A percentile compares a stretch with the other conserved stretches of the same genome.
phyloP scores from a whole-genome alignment of 2,888 invertebrate genomes.

The Osmoderma eremita region DNA sequence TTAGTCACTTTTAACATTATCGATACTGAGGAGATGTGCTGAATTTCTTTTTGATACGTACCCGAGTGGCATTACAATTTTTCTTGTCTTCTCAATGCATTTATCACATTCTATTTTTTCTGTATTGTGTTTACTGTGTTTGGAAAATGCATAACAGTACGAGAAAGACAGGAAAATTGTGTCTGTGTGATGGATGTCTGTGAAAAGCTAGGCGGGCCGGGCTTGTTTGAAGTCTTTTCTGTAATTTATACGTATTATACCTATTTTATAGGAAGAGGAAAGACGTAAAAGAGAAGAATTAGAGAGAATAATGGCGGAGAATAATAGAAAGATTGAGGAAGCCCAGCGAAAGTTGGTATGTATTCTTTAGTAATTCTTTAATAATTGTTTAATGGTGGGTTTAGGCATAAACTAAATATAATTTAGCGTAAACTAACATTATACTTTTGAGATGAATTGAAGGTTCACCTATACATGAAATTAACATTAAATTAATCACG shows the following conservation, averaged over 20 bases:
- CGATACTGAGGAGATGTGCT: too few species aligned
- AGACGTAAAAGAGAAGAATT: constrained; percentile 94
- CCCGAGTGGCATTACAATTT: too few species aligned
- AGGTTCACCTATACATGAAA: too few species aligned
- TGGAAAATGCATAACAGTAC: too few species aligned
- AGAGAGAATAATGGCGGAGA: constrained; percentile 96
- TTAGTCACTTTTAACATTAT: too few species aligned
- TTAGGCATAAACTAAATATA: background rate
- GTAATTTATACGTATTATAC: constrained; percentile 58
- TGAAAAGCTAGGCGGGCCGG: constrained; percentile 51
- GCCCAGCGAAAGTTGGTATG: constrained; percentile 95
- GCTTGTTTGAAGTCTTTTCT: constrained; percentile 49
- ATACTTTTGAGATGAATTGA: too few species aligned
- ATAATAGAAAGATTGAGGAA: constrained; percentile 97
- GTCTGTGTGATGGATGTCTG: constrained; percentile 44
- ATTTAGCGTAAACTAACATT: too few species aligned
- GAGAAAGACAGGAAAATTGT: constrained; percentile 3
- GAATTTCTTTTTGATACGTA: too few species aligned
- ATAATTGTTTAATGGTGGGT: background rate
- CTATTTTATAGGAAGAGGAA: constrained; percentile 94
- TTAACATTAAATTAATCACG: too few species aligned
- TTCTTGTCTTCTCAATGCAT: too few species aligned
- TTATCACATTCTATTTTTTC: too few species aligned
- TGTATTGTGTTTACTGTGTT: too few species aligned
- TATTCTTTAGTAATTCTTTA: constrained; percentile 46